Base-by-base conservation (phyloP, 1,140 invertebrate species). In the Eumaeus atala region DNA sequence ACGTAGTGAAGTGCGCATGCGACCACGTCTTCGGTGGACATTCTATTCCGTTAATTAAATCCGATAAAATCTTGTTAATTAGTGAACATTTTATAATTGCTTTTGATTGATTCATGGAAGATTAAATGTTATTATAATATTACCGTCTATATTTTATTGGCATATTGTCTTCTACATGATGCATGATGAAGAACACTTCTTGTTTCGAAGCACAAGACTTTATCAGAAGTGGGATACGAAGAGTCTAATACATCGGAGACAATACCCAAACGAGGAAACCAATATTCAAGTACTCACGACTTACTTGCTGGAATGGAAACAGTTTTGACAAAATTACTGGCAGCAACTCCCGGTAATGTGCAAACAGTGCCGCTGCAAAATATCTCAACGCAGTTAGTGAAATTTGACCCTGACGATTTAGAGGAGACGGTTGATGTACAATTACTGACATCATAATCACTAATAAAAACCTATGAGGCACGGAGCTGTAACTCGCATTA, bases 371-470 rank as follows among this genome's bases (percentile, higher is more conserved):
- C 18, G 12, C 17, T 21, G 16, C 48, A 34, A 14, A 21, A 42
- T 14, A 42, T 34, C 18, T 36, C 34, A 2, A 59, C 38, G 8
- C 37, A 58, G 28, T 36, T 62, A 1, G 48, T 62, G 6, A 37
- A 59, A 14, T 66, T 66, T 40, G 54, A 67, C 17, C 59, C 61
- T 6, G 59, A 67, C 12, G 54, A 58, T n/a, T 0, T 10, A 3
- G 64, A 63, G 11, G 36, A 9, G 42, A 52, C 49, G 57, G 54
- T 40, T 67, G 57, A 54, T 64, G 65, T 11, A 58, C 33, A 16
- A 12, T 67, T 6, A 64, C 57, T 0, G 61, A 67, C 12, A 48
- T 62, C 1, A 60, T 67, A 34, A 47, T 67, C 0, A 51, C 14
- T 1, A 50, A n/a, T 14, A 35, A 33, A 38, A 54, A 59, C 6